phyloP scores from a whole-genome alignment of 1,140 invertebrate species.

The Solenopsis invicta region DNA sequence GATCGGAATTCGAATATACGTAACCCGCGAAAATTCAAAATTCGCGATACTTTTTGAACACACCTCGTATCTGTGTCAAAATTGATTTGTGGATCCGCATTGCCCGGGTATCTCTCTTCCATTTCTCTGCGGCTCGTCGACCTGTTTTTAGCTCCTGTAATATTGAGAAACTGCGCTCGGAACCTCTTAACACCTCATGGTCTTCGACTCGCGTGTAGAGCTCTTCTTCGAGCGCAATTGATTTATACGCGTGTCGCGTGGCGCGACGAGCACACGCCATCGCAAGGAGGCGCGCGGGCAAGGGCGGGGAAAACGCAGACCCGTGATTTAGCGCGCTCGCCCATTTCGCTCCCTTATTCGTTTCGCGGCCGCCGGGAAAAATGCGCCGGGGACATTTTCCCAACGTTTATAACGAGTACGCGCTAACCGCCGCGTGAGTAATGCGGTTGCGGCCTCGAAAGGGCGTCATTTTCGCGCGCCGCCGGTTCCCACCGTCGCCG shows the following conservation, averaged over 20 bases:
- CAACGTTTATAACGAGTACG: constrained; percentile 38
- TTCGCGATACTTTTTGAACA: too few species aligned
- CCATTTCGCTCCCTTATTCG: constrained; percentile 7
- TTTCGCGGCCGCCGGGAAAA: constrained; percentile 20
- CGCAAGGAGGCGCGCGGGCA: neutral
- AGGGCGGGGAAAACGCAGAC: neutral
- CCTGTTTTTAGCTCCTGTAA: neutral
- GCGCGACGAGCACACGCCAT: constrained; percentile 31
- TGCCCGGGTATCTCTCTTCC: neutral
- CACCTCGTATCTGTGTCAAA: neutral
- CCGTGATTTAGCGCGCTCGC: constrained; percentile 33
- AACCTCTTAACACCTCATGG: neutral
- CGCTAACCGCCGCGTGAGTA: constrained; percentile 52
- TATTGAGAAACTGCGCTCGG: constrained; percentile 2
- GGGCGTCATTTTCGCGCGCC: constrained; percentile 53
- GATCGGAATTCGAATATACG: too few species aligned
- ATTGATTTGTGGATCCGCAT: constrained; percentile 9
- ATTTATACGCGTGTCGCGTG: constrained; percentile 49
- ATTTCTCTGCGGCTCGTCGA: neutral
- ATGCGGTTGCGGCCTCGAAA: constrained; percentile 47
- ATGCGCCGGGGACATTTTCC: constrained; percentile 42
- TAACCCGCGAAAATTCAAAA: too few species aligned
- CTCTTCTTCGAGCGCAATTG: constrained; percentile 31
- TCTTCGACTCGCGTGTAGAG: neutral
- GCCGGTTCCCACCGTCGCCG: constrained; percentile 7